These are phyloP conservation scores for Ellobius talpinus DNA, from an alignment of 2,113 vertebrate species.

Conservation along the genomic window DNA sequence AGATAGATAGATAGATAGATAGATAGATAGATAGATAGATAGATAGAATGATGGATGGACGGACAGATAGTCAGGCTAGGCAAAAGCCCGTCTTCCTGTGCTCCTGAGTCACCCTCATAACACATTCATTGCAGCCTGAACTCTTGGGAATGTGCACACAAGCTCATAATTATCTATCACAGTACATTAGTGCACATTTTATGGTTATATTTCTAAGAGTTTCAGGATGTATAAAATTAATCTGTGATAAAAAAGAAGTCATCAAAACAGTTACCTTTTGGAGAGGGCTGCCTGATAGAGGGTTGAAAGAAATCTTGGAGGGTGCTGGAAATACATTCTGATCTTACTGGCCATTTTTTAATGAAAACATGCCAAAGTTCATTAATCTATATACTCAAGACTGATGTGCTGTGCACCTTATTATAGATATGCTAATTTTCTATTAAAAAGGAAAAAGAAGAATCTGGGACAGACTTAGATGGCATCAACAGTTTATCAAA, in stretches of 20 bases:
- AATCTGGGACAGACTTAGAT: neutral
- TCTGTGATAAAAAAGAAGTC: neutral
- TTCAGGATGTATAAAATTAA: neutral
- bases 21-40: neutral
- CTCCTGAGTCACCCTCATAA: neutral
- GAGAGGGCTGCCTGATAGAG: neutral
- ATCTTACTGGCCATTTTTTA: constrained; percentile 1
- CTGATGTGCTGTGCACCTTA: neutral
- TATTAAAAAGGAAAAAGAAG: constrained; percentile 11
- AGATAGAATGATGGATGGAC: neutral
- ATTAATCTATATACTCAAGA: neutral
- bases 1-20: neutral
- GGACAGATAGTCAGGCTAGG: neutral
- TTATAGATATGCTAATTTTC: constrained; percentile 13
- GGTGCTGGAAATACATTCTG: constrained; percentile 9
- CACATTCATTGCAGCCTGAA: neutral
- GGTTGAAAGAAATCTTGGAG: neutral
- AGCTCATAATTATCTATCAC: neutral
- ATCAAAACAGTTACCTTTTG: neutral
- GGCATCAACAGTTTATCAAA: neutral
- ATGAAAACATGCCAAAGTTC: neutral
- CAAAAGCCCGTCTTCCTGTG: neutral
- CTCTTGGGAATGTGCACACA: neutral
- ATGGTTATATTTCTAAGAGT: neutral
- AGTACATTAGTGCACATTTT: neutral